Evolutionary conservation across 2,888 invertebrate genomes (phyloP).

Genomic region (Trachelus troglodyta): DNA sequence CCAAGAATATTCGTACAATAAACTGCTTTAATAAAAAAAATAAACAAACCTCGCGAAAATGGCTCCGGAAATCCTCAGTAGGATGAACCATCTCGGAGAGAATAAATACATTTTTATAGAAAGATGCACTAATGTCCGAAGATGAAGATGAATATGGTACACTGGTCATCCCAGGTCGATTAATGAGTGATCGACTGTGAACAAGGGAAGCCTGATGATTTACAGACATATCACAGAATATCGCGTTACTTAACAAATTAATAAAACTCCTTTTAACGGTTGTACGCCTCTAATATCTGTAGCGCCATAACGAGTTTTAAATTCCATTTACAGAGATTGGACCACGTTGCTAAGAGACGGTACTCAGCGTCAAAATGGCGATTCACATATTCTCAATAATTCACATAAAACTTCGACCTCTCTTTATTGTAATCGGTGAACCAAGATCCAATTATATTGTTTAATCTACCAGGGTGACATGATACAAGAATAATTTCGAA

Average conservation of each 20-base stretch:
- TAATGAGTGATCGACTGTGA: not conserved
- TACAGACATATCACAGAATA: not conserved
- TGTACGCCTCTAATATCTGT: not conserved
- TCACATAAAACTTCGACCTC: not conserved
- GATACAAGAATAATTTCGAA: not conserved
- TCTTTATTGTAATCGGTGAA: not conserved
- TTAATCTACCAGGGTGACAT: not conserved
- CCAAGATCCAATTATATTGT: not conserved
- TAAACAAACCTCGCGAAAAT: slow-evolving; percentile 45
- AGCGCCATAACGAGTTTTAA: not conserved
- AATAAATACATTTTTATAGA: slow-evolving; percentile 55
- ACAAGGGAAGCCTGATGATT: not conserved
- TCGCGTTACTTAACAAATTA: not conserved
- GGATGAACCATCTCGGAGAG: slow-evolving; percentile 50
- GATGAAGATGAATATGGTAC: not conserved
- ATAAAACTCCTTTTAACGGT: not conserved
- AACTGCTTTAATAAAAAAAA: not conserved
- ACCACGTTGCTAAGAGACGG: not conserved
- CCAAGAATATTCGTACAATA: not conserved
- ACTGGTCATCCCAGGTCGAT: not conserved
- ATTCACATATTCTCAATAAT: not conserved
- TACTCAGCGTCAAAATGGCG: not conserved
- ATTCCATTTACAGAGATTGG: not conserved
- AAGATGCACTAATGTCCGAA: slow-evolving; percentile 33
- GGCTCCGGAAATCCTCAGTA: slow-evolving; percentile 50